Evolutionary conservation across 1,140 invertebrate species (phyloP), one percentile per base, ranked within the genome.

Genomic region (Aphaenogaster ashmeadi): DNA sequence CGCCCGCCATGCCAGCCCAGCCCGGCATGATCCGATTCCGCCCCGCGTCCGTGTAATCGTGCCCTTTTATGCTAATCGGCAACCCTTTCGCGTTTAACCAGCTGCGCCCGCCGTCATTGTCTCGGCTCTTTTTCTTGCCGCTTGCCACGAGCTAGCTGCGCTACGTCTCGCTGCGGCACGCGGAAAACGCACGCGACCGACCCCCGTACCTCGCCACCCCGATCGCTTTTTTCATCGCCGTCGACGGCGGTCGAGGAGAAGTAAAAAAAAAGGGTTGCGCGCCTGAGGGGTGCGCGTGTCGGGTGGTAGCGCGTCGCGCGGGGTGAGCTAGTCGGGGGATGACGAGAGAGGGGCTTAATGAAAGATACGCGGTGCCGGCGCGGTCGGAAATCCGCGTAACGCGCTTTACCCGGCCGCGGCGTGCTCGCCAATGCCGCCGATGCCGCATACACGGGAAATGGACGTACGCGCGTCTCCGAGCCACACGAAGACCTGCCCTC

Each of bases 51-150:
- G 90, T 93, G 93, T 94, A 93, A 94, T 93, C 91, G 93, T 87
- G 86, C 87, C 87, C 91, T 93, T 92, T 94, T 94, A 94, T 94
- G 94, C 92, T 94, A 94, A 94, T 94, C 91, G 86, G 71, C 91
- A 94, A 94, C 93, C 94, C 94, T 94, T 94, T 90, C 86, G 72
- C 91, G 89, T 93, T 92, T 93, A 94, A 93, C 94, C 94, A 94
- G 94, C 94, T 94, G 94, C 92, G 69, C 79, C 79, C 8, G n/a
- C 41, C 0, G 54, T 77, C 54, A 91, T 91, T 91, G 90, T 91
- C 66, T 89, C 81, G 79, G 44, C 41, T 79, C 79, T 79, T 86
- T 91, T 91, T 91, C 86, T 67, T 54, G 9, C 41, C 27, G 38
- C 66, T 18, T 41, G n/a, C 9, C 58, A 33, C 74, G 38, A 71